A percentile compares a stretch with the other conserved stretches of the same genome.
These are phyloP conservation scores for Oryctes rhinoceros DNA, from an alignment of 1,140 invertebrate genomes.

Conservation along the genomic window DNA sequence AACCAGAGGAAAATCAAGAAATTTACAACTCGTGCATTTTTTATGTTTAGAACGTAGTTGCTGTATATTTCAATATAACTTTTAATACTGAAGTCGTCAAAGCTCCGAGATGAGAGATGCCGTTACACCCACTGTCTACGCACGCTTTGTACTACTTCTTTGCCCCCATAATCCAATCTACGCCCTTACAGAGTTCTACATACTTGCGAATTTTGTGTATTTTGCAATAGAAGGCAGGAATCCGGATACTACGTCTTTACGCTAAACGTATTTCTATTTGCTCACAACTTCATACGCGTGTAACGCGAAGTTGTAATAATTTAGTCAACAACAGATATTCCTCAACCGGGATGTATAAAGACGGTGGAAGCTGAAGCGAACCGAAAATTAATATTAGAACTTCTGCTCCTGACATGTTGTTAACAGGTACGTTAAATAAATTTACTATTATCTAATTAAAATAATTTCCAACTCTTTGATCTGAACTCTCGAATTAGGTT, in stretches of 20 bases:
- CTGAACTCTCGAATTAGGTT: constrained; percentile 14
- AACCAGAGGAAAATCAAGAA: too few relatives aligned
- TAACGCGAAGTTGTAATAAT: constrained; percentile 24
- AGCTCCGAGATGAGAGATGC: too few relatives aligned
- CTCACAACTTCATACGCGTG: neutral
- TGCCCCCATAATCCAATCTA: neutral
- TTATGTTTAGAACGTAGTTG: too few relatives aligned
- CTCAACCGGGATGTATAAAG: constrained; percentile 10
- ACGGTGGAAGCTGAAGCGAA: constrained; percentile 24
- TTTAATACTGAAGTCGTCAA: too few relatives aligned
- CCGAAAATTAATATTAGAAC: constrained; percentile 20
- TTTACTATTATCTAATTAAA: constrained; percentile 35
- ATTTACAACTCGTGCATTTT: too few relatives aligned
- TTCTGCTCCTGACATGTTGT: constrained; percentile 22
- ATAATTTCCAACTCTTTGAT: constrained; percentile 33
- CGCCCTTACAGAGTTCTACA: neutral
- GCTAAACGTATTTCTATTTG: neutral
- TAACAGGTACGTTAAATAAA: constrained; percentile 30
- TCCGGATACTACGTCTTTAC: neutral
- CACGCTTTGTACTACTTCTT: neutral
- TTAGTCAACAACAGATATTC: constrained; percentile 26
- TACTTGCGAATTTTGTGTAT: constrained; percentile 4
- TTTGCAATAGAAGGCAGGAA: neutral
- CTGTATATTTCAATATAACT: too few relatives aligned
- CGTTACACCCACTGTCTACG: neutral